Evolutionary conservation across 2,888 invertebrate species (phyloP).

Genomic region (Pandemis cinnamomeana): DNA sequence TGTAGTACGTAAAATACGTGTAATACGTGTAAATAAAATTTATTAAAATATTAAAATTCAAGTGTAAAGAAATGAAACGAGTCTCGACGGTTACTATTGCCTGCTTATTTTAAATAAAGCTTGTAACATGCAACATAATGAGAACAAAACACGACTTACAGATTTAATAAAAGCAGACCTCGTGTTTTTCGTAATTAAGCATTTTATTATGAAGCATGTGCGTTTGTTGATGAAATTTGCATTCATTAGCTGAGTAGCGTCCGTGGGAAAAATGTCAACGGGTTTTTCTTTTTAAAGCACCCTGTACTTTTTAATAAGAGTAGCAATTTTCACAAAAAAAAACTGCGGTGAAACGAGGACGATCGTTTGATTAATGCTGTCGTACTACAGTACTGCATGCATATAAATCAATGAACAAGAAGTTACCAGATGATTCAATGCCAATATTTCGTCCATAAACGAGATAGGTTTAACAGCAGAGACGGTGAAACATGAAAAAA

Average conservation of each 20-base stretch:
- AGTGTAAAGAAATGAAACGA: background rate
- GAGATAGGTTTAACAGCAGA: too few relatives aligned
- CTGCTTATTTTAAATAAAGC: background rate
- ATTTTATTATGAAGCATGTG: constrained; percentile 65
- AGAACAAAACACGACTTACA: constrained; percentile 42
- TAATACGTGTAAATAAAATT: background rate
- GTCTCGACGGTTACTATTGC: background rate
- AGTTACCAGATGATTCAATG: too few relatives aligned
- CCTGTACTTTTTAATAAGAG: constrained; percentile 9
- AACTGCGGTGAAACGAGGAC: background rate
- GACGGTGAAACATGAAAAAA: too few relatives aligned
- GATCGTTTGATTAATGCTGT: background rate
- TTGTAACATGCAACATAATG: background rate
- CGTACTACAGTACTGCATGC: too few relatives aligned
- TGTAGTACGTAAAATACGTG: background rate
- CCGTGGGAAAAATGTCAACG: constrained; percentile 61
- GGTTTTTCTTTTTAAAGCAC: constrained; percentile 53
- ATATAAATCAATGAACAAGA: too few relatives aligned
- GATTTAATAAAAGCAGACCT: constrained; percentile 52
- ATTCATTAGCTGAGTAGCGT: constrained; percentile 70
- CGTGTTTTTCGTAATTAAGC: constrained; percentile 59
- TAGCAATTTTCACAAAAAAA: constrained; percentile 19
- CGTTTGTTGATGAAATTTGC: constrained; percentile 76
- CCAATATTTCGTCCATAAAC: too few relatives aligned
- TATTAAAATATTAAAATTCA: background rate